phyloP scores from a whole-genome alignment of 2,797 vertebrate genomes.

The Sardinella longiceps region DNA sequence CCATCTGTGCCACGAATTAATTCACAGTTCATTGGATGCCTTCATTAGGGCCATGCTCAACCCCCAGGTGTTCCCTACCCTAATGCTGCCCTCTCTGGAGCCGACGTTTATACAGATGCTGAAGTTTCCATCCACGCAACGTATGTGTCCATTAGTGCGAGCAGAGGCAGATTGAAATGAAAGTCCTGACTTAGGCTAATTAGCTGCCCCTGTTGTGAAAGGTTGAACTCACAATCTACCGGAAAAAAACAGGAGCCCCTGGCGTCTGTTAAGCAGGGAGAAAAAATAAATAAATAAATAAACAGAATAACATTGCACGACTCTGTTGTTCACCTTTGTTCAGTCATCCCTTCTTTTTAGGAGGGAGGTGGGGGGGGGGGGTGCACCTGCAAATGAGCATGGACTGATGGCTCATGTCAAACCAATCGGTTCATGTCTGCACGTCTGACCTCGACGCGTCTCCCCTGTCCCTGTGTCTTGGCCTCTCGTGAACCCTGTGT shows the following conservation, averaged over 20 bases:
- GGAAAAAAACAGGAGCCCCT: neutral
- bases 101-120: constrained; percentile 48
- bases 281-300: neutral
- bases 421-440: constrained; percentile 11
- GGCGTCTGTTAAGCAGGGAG: neutral
- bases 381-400: constrained; percentile 1
- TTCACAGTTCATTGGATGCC: constrained; percentile 35
- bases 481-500: constrained; percentile 1
- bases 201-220: constrained; percentile 58
- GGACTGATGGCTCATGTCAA: constrained; percentile 10
- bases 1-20: constrained; percentile 38
- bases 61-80: constrained; percentile 56
- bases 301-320: neutral
- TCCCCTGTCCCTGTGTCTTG: neutral
- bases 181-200: constrained; percentile 63
- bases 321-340: constrained; percentile 1
- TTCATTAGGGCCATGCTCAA: constrained; percentile 51
- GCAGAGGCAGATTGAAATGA: constrained; percentile 55
- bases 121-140: constrained; percentile 49
- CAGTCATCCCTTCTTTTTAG: neutral
- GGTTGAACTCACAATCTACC: constrained; percentile 43
- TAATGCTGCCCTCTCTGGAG: constrained; percentile 26
- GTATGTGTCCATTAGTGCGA: constrained; percentile 54
- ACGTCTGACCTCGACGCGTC: neutral
- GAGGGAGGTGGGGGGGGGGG: neutral